A percentile compares a stretch with the other conserved stretches of the same genome.
phyloP scores from a whole-genome alignment of 2,888 invertebrate species.

The Siphlonurus alternatus region DNA sequence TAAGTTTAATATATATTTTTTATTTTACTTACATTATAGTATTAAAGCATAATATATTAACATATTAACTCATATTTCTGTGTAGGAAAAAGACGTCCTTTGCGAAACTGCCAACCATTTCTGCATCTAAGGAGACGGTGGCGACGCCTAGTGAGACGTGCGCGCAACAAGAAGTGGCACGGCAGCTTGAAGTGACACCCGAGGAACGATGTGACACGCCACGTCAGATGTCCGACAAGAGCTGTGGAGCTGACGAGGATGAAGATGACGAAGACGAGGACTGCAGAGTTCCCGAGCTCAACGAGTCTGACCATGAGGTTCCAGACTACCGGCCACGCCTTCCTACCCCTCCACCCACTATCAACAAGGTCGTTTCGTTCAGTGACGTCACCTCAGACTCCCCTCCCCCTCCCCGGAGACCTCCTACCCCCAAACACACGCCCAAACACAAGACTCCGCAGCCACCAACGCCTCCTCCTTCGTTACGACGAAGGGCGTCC shows the following conservation, averaged over 20 bases:
- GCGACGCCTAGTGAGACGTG: constrained; percentile 11
- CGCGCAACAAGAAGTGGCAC: constrained; percentile 17
- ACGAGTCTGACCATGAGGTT: constrained; percentile 1
- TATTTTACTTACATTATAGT: no score
- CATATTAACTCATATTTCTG: no score
- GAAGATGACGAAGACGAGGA: constrained; percentile 15
- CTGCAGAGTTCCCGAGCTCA: neutral
- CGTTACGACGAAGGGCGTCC: constrained; percentile 21
- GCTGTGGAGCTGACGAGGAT: constrained; percentile 19
- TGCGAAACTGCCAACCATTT: constrained; percentile 19
- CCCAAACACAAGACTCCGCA: constrained; percentile 7
- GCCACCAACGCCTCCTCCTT: constrained; percentile 16
- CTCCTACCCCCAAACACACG: neutral
- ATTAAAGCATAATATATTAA: no score
- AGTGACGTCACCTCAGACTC: constrained; percentile 12
- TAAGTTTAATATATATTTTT: no score
- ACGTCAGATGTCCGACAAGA: constrained; percentile 19
- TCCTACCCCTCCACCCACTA: constrained; percentile 23
- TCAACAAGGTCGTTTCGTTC: constrained; percentile 14
- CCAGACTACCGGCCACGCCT: constrained; percentile 19
- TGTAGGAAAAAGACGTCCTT: constrained; percentile 23
- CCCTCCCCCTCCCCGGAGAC: constrained; percentile 2
- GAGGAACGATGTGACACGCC: constrained; percentile 14
- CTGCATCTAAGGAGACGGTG: constrained; percentile 12
- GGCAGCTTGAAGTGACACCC: constrained; percentile 16